Conservation (phyloP, 2,888 invertebrate genomes). For the Agapostemon virescens region DNA sequence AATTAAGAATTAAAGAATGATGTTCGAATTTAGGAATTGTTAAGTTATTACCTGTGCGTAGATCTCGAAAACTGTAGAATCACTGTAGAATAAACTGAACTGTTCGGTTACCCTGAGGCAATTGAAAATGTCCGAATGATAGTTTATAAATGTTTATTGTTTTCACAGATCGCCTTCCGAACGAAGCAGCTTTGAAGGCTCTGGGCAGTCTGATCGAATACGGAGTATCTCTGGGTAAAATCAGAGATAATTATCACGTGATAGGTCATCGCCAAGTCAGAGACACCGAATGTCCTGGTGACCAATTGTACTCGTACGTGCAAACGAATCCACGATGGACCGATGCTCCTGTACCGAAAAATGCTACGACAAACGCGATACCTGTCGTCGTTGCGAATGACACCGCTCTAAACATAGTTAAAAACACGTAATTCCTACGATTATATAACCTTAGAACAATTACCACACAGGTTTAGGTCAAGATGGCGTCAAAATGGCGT, state of each 20-base stretch:
- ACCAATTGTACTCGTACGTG: conserved; percentile 76
- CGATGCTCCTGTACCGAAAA: conserved; percentile 56
- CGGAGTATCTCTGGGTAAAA: conserved; percentile 74
- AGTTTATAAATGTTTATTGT: background rate
- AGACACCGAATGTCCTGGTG: conserved; percentile 78
- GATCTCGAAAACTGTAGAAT: no score
- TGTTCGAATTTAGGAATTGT: no score
- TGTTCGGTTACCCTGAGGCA: background rate
- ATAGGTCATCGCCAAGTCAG: conserved; percentile 79
- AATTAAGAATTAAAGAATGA: no score
- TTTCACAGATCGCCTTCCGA: conserved; percentile 74
- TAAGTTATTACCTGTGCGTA: no score
- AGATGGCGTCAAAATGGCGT: background rate
- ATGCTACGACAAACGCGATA: background rate
- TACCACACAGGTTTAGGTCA: no score
- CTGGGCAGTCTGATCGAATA: conserved; percentile 74
- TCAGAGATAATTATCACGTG: conserved; percentile 72
- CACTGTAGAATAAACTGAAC: background rate
- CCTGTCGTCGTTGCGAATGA: background rate
- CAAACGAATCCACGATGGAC: conserved; percentile 75
- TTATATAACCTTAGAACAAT: background rate
- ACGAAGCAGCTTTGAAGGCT: conserved; percentile 72
- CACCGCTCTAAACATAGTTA: background rate
- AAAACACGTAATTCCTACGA: background rate
- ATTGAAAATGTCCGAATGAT: background rate